A percentile compares a stretch with the other conserved stretches of the same genome.
phyloP scores from a whole-genome alignment of 2,797 vertebrate genomes.

The Xenops minutus region DNA sequence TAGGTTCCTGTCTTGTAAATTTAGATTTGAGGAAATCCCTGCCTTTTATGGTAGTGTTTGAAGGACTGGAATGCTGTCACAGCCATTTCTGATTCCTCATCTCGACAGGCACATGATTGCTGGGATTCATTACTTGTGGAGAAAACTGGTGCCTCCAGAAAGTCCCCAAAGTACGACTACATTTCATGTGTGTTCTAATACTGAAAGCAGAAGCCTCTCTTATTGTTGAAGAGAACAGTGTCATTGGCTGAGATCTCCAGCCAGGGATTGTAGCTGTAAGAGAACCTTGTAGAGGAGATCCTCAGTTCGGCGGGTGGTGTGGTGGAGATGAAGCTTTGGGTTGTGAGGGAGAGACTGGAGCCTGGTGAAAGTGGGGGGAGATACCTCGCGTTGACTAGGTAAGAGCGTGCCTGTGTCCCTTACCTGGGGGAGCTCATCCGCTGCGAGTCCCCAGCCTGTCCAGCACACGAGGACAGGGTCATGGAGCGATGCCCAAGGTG shows the following conservation, averaged over 20 bases:
- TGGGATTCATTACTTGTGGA: slow-evolving; percentile 62
- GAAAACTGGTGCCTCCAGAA: slow-evolving; percentile 59
- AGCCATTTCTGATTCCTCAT: slow-evolving; percentile 52
- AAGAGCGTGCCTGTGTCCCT: background rate
- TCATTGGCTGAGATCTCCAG: background rate
- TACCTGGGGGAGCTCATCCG: rapidly evolving
- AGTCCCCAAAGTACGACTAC: slow-evolving; percentile 29
- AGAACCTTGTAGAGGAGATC: background rate
- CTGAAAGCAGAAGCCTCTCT: slow-evolving; percentile 59
- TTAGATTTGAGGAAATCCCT: slow-evolving; percentile 60
- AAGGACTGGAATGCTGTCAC: slow-evolving; percentile 56
- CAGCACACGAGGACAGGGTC: rapidly evolving
- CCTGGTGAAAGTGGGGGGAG: background rate
- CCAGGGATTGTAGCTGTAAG: background rate
- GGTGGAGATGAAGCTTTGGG: slow-evolving; percentile 19
- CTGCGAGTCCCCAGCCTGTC: rapidly evolving
- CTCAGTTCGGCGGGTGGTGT: background rate
- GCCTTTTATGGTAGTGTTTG: slow-evolving; percentile 59
- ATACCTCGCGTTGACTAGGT: background rate
- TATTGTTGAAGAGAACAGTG: background rate
- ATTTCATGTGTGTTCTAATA: background rate
- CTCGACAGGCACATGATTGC: slow-evolving; percentile 4
- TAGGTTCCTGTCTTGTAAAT: background rate
- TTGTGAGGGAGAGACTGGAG: background rate
- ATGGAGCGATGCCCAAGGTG: rapidly evolving